Evolutionary conservation across 2,113 vertebrate species (phyloP).

Genomic region (Puntigrus tetrazona): DNA sequence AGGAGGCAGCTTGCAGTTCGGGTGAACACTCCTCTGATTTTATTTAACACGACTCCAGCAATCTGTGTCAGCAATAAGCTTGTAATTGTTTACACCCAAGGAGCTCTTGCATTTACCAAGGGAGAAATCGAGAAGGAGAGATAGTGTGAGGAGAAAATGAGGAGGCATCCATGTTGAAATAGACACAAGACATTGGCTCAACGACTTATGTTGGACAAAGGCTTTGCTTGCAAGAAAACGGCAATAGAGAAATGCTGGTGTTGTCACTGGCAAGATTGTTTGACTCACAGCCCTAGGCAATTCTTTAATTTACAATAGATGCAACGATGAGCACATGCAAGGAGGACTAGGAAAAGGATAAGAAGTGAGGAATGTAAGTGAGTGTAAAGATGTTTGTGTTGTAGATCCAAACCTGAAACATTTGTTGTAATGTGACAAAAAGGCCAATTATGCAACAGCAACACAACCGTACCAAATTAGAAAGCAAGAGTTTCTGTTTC

Average conservation of each 20-base stretch:
- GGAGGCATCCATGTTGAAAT: constrained; percentile 33
- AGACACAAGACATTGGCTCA: constrained; percentile 52
- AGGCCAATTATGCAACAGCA: constrained; percentile 3
- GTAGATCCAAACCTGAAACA: background rate
- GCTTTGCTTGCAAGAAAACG: constrained; percentile 36
- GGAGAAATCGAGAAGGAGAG: constrained; percentile 25
- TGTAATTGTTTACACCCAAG: constrained; percentile 61
- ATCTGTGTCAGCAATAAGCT: constrained; percentile 61
- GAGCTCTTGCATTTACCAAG: constrained; percentile 49
- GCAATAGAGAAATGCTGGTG: constrained; percentile 50
- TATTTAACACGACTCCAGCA: constrained; percentile 49
- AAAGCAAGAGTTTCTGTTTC: constrained; percentile 21
- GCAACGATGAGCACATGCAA: constrained; percentile 27
- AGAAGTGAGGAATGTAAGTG: background rate
- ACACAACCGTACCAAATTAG: background rate
- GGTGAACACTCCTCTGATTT: constrained; percentile 45
- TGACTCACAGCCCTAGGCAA: constrained; percentile 56
- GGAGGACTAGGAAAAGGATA: background rate
- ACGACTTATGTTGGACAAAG: constrained; percentile 61
- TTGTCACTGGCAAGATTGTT: constrained; percentile 56
- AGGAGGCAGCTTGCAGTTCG: constrained; percentile 42
- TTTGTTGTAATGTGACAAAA: background rate
- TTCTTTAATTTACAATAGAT: constrained; percentile 51
- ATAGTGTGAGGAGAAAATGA: background rate
- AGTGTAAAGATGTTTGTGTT: background rate